A percentile compares a stretch with the other conserved stretches of the same genome.
phyloP scores from a whole-genome alignment of 1,140 invertebrate genomes.

The Drosophila ercepeae region DNA sequence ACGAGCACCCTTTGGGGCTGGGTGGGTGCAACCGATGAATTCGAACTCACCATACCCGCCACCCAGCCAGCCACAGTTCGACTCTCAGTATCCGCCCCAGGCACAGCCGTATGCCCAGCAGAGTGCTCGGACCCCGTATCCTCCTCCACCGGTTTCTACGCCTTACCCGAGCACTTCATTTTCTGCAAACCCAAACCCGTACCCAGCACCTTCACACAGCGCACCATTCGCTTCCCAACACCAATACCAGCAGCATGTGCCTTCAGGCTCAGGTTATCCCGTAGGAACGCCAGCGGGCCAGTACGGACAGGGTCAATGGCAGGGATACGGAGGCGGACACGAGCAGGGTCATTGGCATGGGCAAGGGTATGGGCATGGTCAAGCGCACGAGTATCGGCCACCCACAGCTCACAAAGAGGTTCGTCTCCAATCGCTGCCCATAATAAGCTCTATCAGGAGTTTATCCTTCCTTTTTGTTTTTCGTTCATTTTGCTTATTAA shows the following conservation, averaged over 20 bases:
- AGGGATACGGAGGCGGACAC: conserved; percentile 9
- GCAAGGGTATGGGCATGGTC: conserved; percentile 56
- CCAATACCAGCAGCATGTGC: conserved; percentile 17
- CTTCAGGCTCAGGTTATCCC: background rate
- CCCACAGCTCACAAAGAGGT: conserved; percentile 66
- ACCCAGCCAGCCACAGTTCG: conserved; percentile 19
- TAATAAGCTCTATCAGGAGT: background rate
- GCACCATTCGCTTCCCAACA: conserved; percentile 16
- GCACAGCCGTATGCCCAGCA: conserved; percentile 17
- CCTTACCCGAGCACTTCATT: conserved; percentile 24
- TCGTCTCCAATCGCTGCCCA: conserved; percentile 41
- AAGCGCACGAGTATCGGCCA: conserved; percentile 59
- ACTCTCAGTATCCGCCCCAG: conserved; percentile 4
- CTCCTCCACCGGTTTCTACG: conserved; percentile 30
- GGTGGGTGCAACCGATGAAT: conserved; percentile 71
- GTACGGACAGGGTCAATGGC: conserved; percentile 6
- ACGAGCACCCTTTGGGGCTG: conserved; percentile 75
- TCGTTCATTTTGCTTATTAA: background rate
- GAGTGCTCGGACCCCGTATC: conserved; percentile 34
- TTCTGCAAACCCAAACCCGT: background rate
- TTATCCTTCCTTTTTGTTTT: background rate
- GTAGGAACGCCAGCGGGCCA: conserved; percentile 33
- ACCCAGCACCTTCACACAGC: conserved; percentile 8
- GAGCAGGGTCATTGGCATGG: conserved; percentile 49
- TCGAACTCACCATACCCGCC: conserved; percentile 56